Evolutionary conservation across 2,113 vertebrate species (phyloP).

Genomic region (Riparia riparia): DNA sequence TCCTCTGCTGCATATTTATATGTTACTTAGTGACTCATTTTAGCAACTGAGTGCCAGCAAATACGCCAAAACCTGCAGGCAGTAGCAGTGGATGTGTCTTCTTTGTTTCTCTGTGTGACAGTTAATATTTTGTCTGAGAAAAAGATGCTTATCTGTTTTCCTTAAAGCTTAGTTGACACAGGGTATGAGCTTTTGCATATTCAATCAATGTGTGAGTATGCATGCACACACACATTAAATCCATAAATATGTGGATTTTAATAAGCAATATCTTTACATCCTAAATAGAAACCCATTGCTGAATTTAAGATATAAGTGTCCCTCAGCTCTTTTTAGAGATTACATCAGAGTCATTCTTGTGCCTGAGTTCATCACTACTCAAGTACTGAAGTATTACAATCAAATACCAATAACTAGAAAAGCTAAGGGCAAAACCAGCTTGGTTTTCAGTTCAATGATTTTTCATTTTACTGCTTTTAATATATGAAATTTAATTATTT

Average conservation of each 20-base stretch:
- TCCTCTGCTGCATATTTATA: background rate
- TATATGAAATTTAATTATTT: conserved; percentile 16
- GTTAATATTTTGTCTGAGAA: background rate
- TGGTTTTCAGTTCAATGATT: conserved; percentile 30
- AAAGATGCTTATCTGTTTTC: background rate
- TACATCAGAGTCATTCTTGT: background rate
- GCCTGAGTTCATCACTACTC: background rate
- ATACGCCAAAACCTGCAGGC: background rate
- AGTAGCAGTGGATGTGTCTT: background rate
- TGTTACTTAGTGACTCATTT: background rate
- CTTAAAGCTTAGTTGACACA: background rate
- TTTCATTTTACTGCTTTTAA: conserved; percentile 58
- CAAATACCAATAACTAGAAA: background rate
- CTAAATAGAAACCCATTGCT: background rate
- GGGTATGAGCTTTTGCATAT: background rate
- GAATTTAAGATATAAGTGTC: background rate
- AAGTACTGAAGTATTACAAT: background rate
- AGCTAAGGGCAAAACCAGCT: conserved; percentile 3
- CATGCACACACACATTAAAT: background rate
- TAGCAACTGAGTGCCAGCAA: background rate
- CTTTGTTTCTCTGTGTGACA: background rate
- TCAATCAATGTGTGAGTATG: background rate
- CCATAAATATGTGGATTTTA: background rate
- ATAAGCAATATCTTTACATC: background rate
- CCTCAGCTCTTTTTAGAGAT: background rate